Evolutionary conservation across 2,797 vertebrate genomes (phyloP).

Genomic region (Oophaga sylvatica): DNA sequence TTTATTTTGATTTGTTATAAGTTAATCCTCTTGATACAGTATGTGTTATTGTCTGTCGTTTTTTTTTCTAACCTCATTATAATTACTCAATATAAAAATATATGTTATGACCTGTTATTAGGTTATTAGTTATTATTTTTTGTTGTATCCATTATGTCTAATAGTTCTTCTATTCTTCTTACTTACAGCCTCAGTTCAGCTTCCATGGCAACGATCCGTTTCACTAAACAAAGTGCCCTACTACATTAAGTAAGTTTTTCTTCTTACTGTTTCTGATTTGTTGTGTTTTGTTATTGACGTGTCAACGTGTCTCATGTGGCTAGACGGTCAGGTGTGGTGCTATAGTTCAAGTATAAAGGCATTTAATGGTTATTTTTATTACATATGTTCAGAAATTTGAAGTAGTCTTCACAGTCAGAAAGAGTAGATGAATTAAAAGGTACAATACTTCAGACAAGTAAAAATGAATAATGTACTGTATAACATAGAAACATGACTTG

Average conservation of each 20-base stretch:
- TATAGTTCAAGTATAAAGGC: neutral
- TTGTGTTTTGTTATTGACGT: neutral
- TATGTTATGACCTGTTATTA: neutral
- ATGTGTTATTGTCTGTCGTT: neutral
- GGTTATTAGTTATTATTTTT: neutral
- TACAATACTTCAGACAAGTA: no score
- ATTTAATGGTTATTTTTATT: neutral
- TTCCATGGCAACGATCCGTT: conserved; percentile 96
- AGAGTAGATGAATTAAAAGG: neutral
- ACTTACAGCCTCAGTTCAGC: conserved; percentile 89
- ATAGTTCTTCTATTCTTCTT: conserved; percentile 57
- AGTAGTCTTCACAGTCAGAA: neutral
- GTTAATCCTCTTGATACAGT: neutral
- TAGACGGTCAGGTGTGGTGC: neutral
- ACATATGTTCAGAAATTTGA: neutral
- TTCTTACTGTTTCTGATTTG: conserved; percentile 43
- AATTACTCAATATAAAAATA: neutral
- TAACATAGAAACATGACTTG: neutral
- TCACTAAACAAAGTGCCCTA: conserved; percentile 99
- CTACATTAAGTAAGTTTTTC: conserved; percentile 96
- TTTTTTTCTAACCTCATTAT: neutral
- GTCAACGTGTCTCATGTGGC: conserved; percentile 12
- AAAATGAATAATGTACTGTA: no score
- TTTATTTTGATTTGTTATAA: neutral
- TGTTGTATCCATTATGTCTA: conserved; percentile 48